phyloP scores from a whole-genome alignment of 2,113 vertebrate genomes.

The Pygoscelis antarcticus region DNA sequence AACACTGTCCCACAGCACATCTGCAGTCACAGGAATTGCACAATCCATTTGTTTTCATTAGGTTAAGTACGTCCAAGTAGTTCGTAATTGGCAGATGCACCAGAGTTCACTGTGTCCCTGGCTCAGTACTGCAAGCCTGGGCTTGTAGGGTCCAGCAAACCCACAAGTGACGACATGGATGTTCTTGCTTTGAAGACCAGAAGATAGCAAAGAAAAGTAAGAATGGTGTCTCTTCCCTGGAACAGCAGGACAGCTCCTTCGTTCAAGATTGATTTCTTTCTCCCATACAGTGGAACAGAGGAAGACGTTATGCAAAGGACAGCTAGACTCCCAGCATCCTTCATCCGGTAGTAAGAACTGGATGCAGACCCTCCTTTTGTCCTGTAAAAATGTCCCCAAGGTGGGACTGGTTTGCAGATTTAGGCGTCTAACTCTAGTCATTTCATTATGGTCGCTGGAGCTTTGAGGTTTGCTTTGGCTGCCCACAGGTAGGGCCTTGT shows the following conservation, averaged over 20 bases:
- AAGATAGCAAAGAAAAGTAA: neutral
- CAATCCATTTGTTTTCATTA: neutral
- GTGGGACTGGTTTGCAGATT: neutral
- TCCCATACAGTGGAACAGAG: rapidly evolving
- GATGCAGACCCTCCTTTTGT: neutral
- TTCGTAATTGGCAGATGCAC: neutral
- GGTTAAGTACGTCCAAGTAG: neutral
- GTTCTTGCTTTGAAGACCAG: neutral
- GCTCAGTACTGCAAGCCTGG: neutral
- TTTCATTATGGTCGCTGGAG: neutral
- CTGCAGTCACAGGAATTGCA: neutral
- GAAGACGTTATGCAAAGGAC: neutral
- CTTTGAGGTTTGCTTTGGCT: neutral
- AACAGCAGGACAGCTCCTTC: neutral
- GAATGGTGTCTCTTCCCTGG: neutral
- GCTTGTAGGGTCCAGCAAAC: neutral
- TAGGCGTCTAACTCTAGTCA: neutral
- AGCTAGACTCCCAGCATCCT: neutral
- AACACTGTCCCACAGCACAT: neutral
- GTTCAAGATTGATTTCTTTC: neutral
- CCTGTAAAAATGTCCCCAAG: neutral
- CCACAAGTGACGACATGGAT: neutral
- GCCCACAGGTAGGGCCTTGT: no score
- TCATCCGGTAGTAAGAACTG: neutral
- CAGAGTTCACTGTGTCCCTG: neutral